Percentiles rank a stretch among this genome's conserved stretches.
Conservation (phyloP, 2,113 vertebrate species). For the Oncorhynchus tshawytscha region DNA sequence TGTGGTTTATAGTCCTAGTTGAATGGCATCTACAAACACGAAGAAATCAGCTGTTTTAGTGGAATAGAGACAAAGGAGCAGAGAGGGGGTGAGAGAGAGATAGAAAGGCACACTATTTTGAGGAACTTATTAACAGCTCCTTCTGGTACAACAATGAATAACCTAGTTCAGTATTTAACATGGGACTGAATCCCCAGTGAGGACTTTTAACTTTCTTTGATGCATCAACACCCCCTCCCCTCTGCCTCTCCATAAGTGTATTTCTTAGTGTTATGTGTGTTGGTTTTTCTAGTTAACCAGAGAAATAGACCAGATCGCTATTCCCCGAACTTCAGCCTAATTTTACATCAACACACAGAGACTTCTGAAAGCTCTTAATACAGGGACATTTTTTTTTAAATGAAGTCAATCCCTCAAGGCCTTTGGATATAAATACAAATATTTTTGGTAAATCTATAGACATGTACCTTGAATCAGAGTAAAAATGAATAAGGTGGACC, state of each 20-base stretch:
- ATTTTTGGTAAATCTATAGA: slow-evolving; percentile 41
- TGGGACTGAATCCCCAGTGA: slow-evolving; percentile 69
- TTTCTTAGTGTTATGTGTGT: slow-evolving; percentile 70
- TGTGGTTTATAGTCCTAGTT: no score
- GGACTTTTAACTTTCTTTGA: slow-evolving; percentile 72
- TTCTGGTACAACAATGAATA: slow-evolving; percentile 74
- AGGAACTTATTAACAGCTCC: slow-evolving; percentile 73
- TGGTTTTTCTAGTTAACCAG: slow-evolving; percentile 70
- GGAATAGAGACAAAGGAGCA: not conserved
- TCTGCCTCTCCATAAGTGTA: slow-evolving; percentile 54
- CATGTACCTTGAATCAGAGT: slow-evolving; percentile 15
- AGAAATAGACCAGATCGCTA: slow-evolving; percentile 71
- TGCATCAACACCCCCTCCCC: slow-evolving; percentile 56
- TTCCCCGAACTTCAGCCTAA: slow-evolving; percentile 71
- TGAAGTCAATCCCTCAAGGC: slow-evolving; percentile 51
- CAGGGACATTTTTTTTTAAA: slow-evolving; percentile 3
- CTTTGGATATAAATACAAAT: slow-evolving; percentile 61
- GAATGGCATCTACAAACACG: not conserved
- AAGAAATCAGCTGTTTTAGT: slow-evolving; percentile 1
- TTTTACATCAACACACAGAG: slow-evolving; percentile 57
- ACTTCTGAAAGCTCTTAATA: slow-evolving; percentile 60
- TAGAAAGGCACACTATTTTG: slow-evolving; percentile 58
- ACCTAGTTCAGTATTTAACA: slow-evolving; percentile 75
- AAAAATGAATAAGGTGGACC: not conserved
- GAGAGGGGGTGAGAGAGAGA: slow-evolving; percentile 42